These are phyloP conservation scores for Paedocypris micromegethes DNA, from an alignment of 2,797 vertebrate species.

Conservation along the genomic window DNA sequence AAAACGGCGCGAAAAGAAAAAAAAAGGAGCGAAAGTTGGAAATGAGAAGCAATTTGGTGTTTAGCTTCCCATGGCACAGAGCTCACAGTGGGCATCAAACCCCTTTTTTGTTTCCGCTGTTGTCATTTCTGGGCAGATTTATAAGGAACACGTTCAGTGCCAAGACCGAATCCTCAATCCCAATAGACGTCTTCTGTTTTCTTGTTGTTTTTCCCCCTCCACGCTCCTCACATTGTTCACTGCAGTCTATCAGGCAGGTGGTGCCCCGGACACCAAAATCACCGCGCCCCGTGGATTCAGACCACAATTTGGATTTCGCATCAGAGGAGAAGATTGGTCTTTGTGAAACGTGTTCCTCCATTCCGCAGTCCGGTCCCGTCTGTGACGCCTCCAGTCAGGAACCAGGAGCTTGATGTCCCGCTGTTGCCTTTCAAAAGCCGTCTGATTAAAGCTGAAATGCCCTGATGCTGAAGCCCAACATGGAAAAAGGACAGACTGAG, in stretches of 20 bases:
- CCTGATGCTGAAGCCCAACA: neutral
- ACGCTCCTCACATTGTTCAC: constrained; percentile 25
- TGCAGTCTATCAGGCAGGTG: constrained; percentile 29
- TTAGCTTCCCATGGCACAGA: constrained; percentile 1
- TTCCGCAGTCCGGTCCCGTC: constrained; percentile 3
- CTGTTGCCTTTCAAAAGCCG: constrained; percentile 13
- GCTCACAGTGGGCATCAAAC: constrained; percentile 4
- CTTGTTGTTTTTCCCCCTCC: constrained; percentile 7
- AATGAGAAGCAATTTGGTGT: constrained; percentile 4
- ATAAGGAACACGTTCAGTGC: constrained; percentile 10
- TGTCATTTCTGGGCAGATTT: constrained; percentile 19
- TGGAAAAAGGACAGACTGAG: neutral
- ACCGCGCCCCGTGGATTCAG: constrained; percentile 17
- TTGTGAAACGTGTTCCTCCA: constrained; percentile 1
- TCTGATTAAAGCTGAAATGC: constrained; percentile 21
- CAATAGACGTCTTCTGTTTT: constrained; percentile 24
- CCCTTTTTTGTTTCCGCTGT: constrained; percentile 7
- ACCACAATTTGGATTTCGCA: constrained; percentile 23
- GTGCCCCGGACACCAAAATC: constrained; percentile 27
- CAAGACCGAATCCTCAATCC: constrained; percentile 11
- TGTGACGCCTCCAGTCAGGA: constrained; percentile 1
- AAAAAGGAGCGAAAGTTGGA: constrained; percentile 1
- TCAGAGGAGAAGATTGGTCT: neutral
- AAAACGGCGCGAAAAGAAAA: too few species aligned
- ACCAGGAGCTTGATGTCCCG: constrained; percentile 2